Conservation (phyloP, 2,797 vertebrate species). For the Lacerta viridis region DNA sequence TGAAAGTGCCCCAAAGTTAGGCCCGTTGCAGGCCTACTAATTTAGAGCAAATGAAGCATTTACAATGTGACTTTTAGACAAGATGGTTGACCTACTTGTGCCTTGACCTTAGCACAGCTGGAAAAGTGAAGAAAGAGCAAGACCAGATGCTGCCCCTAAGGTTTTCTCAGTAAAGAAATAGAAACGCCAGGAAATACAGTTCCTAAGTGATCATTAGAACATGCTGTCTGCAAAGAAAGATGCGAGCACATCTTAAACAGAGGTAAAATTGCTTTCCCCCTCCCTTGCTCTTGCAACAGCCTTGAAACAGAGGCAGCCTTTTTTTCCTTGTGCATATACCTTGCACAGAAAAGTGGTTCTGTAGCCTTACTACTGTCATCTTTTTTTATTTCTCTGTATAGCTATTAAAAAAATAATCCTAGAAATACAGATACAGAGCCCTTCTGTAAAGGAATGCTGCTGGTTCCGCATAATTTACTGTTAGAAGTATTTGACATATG, state of each 20-base stretch:
- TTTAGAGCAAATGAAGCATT: conserved; percentile 36
- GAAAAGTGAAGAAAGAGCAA: conserved; percentile 43
- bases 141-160: neutral
- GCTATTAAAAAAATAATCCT: accelerated
- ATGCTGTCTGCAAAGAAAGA: conserved; percentile 14
- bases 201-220: neutral
- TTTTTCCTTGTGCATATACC: neutral
- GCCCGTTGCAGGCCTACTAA: conserved; percentile 4
- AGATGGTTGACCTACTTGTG: conserved; percentile 40
- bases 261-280: neutral
- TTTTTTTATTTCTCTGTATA: neutral
- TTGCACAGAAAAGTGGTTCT: neutral
- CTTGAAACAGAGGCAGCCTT: accelerated
- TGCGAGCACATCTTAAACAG: neutral
- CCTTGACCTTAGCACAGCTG: conserved; percentile 9
- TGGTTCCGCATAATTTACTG: neutral
- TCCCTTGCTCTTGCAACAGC: neutral
- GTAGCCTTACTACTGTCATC: neutral
- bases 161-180: conserved; percentile 11
- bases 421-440: neutral
- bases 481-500: neutral
- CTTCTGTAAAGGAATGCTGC: neutral
- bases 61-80: conserved; percentile 25
- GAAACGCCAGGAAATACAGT: neutral
- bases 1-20: neutral